Evolutionary conservation across 2,113 vertebrate species (phyloP).

Genomic region (Colistium nudipinnis): DNA sequence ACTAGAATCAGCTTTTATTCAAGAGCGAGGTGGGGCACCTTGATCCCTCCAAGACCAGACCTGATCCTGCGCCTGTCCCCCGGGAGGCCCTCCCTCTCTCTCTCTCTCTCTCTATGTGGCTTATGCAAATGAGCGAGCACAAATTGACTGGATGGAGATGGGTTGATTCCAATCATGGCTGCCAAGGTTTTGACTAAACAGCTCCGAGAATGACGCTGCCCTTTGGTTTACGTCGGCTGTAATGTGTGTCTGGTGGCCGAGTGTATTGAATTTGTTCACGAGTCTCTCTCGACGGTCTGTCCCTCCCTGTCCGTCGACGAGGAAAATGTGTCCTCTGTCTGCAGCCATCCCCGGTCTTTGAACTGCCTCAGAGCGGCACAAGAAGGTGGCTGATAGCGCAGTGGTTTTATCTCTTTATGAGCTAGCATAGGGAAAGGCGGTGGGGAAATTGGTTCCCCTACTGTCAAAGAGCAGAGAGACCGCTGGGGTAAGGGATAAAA

Average conservation of each 20-base stretch:
- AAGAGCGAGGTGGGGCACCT: constrained; percentile 64
- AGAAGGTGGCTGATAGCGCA: constrained; percentile 71
- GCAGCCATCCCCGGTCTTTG: constrained; percentile 50
- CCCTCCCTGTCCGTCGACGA: constrained; percentile 12
- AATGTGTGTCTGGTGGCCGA: constrained; percentile 33
- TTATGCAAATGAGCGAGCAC: constrained; percentile 63
- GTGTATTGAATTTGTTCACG: constrained; percentile 62
- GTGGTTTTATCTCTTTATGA: constrained; percentile 80
- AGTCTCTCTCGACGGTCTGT: constrained; percentile 33
- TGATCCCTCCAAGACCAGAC: constrained; percentile 67
- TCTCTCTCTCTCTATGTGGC: constrained; percentile 37
- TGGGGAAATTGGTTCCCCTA: constrained; percentile 77
- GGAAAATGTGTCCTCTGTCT: constrained; percentile 42
- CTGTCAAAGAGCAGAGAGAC: constrained; percentile 73
- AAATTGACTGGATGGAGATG: constrained; percentile 75
- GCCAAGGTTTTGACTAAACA: constrained; percentile 56
- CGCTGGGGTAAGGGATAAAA: constrained; percentile 67
- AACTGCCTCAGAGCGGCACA: constrained; percentile 59
- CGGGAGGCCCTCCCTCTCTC: too few relatives aligned
- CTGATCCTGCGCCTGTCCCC: constrained; percentile 49
- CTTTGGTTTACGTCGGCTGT: constrained; percentile 42
- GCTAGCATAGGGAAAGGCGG: constrained; percentile 69
- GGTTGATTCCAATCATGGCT: constrained; percentile 67
- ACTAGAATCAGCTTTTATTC: constrained; percentile 67
- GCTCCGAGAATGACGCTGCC: constrained; percentile 41